Base-by-base conservation (phyloP, 2,888 invertebrate species). In the Eremobia ochroleuca region DNA sequence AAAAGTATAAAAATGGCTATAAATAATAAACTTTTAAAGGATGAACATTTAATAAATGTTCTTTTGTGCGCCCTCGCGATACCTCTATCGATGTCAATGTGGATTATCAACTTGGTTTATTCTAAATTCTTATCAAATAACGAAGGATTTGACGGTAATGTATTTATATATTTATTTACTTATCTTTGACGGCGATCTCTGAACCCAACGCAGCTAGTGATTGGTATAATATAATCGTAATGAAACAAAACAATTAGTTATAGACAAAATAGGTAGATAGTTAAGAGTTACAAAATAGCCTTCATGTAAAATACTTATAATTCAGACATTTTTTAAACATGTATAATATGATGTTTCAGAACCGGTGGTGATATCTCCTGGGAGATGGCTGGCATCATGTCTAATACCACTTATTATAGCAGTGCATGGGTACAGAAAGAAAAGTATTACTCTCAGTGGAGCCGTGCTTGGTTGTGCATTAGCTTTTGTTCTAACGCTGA, bases 401-500 rank as follows among this genome's bases (percentile, higher is more conserved):
- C 90, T 98, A 5, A 94, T 98, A 81, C 98, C 98, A 4, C 92
- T 98, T 31, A 85, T 97, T 1, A 95, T 98, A 73, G 97, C 98
- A 79, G 92, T 97, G 0, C 97, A 98, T 94, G 98, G 98, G 0
- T 93, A 98, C 81, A 97, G 96, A 80, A 97, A 97, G 82, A 98
- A 97, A 84, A 98, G 98, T 89, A 94, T 99, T 0, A 98, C 97
- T 90, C 92, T 97, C 31, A 98, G 98, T 83, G 99, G 98, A 52
- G 98, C 98, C 3, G 83, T 97, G 5, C 94, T 98, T 81, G 98
- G 98, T 9, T 94, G 98, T 37, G 87, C 98, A 6, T 97, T 99
- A 72, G 99, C 98, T 21, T 98, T 99, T 90, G 94, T 98, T 37
- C 92, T 99, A 61, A 98, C 98, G 4, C 94, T 99, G 43, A 98